These are phyloP conservation scores for Artibeus lituratus DNA, from an alignment of 2,797 vertebrate genomes.

Conservation along the genomic window DNA sequence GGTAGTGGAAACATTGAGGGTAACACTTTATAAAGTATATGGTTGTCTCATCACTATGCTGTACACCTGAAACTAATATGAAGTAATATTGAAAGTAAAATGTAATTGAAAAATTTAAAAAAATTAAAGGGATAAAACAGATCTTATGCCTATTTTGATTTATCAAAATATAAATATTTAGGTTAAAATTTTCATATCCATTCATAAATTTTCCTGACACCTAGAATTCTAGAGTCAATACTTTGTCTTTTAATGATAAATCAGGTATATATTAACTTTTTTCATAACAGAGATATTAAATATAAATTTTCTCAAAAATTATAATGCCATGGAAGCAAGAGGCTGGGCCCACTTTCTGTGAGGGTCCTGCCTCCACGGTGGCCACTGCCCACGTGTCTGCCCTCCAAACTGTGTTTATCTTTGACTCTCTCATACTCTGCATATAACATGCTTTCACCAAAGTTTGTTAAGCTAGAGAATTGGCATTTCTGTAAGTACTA, in stretches of 20 bases:
- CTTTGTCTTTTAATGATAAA: neutral
- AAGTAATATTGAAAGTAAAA: neutral
- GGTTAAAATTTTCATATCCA: neutral
- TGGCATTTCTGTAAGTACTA: neutral
- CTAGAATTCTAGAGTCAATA: neutral
- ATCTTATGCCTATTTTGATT: neutral
- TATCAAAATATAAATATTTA: neutral
- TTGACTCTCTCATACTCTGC: neutral
- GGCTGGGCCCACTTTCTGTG: neutral
- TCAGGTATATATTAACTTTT: neutral
- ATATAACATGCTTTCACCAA: neutral
- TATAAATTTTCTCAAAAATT: neutral
- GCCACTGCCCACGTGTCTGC: rapidly evolving
- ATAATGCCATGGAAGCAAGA: neutral
- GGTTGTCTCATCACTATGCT: neutral
- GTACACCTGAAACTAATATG: neutral
- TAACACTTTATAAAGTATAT: neutral
- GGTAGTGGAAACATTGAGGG: neutral
- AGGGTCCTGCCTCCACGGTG: rapidly evolving
- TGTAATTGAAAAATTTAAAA: neutral
- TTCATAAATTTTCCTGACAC: neutral
- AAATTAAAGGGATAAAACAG: neutral
- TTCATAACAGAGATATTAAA: neutral
- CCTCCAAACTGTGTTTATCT: neutral
- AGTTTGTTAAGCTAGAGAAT: neutral